Percentiles rank a stretch among this genome's conserved stretches.
These are phyloP conservation scores for Oncopodura yosiiana DNA, from an alignment of 1,140 invertebrate genomes.

Conservation along the genomic window DNA sequence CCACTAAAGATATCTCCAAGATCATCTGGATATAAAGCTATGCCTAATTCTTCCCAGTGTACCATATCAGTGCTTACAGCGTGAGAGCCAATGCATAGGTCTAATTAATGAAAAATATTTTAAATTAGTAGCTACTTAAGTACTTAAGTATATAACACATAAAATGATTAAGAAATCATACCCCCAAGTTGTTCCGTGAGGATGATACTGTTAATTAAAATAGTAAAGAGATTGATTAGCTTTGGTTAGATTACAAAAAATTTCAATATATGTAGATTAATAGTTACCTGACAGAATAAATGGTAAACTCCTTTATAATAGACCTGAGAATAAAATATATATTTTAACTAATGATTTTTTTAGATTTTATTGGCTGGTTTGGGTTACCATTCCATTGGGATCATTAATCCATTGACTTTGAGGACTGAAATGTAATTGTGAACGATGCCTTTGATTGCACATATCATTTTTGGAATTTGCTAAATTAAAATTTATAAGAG, in stretches of 20 bases:
- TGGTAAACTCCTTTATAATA: slow-evolving; percentile 29
- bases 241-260: background rate
- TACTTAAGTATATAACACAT: too few species aligned
- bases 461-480: too few species aligned
- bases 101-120: too few species aligned
- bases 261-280: too few species aligned
- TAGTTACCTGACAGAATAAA: too few species aligned
- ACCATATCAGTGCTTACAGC: slow-evolving; percentile 16
- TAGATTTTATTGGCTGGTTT: too few species aligned
- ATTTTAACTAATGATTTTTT: too few species aligned
- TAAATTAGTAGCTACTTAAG: too few species aligned
- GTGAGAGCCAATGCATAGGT: slow-evolving; percentile 32
- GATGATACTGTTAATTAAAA: slow-evolving; percentile 10
- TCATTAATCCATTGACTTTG: slow-evolving; percentile 25
- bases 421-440: slow-evolving; percentile 25
- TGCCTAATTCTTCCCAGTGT: slow-evolving; percentile 17
- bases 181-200: slow-evolving; percentile 13
- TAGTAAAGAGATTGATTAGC: background rate
- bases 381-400: slow-evolving; percentile 33
- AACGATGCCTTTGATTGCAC: slow-evolving; percentile 21
- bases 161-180: too few species aligned
- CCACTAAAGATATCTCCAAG: slow-evolving; percentile 25
- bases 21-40: slow-evolving; percentile 28
- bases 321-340: too few species aligned
- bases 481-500: too few species aligned